These are phyloP conservation scores for Calyptommatus sinebrachiatus DNA, from an alignment of 2,113 vertebrate genomes.

Conservation along the genomic window DNA sequence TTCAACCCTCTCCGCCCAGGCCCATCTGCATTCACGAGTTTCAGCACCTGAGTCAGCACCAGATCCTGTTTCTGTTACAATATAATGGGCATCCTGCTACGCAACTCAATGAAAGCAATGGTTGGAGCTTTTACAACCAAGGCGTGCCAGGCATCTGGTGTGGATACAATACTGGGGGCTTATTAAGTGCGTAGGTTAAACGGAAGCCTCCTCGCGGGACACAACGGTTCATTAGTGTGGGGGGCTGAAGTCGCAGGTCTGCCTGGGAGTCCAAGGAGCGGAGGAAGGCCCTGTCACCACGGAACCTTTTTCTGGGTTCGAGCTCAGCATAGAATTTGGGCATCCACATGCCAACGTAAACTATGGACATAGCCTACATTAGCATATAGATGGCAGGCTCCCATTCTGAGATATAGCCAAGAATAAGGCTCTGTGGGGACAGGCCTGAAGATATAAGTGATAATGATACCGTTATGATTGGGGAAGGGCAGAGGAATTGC, in stretches of 20 bases:
- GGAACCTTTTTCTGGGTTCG: no score
- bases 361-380: no score
- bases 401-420: no score
- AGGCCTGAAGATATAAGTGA: no score
- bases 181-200: slow-evolving; percentile 38
- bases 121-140: slow-evolving; percentile 31
- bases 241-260: not conserved
- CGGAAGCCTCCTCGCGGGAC: slow-evolving; percentile 9
- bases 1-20: slow-evolving; percentile 49
- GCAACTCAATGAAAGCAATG: slow-evolving; percentile 39
- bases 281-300: no score
- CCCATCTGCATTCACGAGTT: slow-evolving; percentile 41
- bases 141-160: slow-evolving; percentile 23
- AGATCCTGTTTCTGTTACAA: slow-evolving; percentile 44
- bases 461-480: not conserved
- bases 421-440: no score
- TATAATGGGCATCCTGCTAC: slow-evolving; percentile 36
- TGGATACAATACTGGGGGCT: not conserved
- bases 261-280: not conserved
- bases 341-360: no score
- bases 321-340: no score
- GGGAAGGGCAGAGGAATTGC: no score
- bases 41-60: slow-evolving; percentile 44
- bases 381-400: no score
- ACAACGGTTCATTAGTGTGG: slow-evolving; percentile 18